phyloP scores from a whole-genome alignment of 2,888 invertebrate genomes.

The Caenorhabditis wallacei region DNA sequence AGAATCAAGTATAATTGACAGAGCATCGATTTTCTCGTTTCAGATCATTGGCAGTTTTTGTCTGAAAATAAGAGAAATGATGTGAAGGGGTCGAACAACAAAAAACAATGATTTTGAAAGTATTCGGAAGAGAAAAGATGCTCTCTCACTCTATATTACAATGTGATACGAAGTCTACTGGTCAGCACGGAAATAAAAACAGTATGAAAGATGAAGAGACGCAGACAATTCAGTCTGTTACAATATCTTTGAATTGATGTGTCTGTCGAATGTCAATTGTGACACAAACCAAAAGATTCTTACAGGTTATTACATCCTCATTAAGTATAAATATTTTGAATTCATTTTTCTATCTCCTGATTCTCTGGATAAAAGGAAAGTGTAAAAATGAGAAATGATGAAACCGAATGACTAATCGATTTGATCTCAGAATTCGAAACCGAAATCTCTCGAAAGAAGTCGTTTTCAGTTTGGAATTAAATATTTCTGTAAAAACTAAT shows the following conservation, averaged over 20 bases:
- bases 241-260: constrained; percentile 56
- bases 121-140: constrained; percentile 16
- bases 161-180: constrained; percentile 45
- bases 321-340: constrained; percentile 11
- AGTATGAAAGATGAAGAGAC: constrained; percentile 31
- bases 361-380: neutral
- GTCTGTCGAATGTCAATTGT: constrained; percentile 60
- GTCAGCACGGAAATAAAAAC: constrained; percentile 39
- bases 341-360: neutral
- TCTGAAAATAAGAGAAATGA: constrained; percentile 10
- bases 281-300: constrained; percentile 2
- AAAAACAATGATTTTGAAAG: constrained; percentile 41
- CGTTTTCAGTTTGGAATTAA: too few species aligned
- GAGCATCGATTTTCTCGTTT: constrained; percentile 26
- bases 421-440: neutral
- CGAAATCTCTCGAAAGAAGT: too few species aligned
- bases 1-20: constrained; percentile 12
- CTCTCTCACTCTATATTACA: constrained; percentile 40
- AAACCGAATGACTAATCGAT: neutral
- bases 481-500: too few species aligned
- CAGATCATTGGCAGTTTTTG: constrained; percentile 40
- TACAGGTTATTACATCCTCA: constrained; percentile 36
- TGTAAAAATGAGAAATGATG: neutral
- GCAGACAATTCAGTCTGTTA: constrained; percentile 31
- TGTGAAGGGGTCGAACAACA: constrained; percentile 16